These are phyloP conservation scores for Xestoiulus laeticollis DNA, from an alignment of 2,888 invertebrate genomes.

Conservation along the genomic window DNA sequence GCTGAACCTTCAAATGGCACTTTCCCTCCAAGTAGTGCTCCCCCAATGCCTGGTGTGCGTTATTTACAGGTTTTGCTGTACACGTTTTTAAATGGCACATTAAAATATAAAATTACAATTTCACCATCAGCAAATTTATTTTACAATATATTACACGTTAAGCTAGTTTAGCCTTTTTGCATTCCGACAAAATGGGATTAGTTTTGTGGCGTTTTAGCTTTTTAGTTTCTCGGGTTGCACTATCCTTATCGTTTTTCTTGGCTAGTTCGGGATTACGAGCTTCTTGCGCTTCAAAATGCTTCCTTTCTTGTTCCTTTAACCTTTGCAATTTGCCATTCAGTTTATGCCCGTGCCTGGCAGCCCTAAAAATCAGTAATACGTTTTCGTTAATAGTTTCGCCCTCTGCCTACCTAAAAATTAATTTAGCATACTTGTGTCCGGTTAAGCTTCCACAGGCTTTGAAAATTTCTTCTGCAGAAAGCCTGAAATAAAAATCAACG, in stretches of 20 bases:
- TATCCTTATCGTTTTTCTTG: neutral
- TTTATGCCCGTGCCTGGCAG: slow-evolving; percentile 1
- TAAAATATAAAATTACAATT: neutral
- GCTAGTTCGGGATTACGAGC: neutral
- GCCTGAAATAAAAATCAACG: neutral
- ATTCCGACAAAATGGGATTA: neutral
- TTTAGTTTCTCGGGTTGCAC: neutral
- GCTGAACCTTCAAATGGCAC: no score
- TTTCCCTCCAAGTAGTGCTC: no score
- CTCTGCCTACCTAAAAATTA: neutral
- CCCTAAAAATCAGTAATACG: neutral
- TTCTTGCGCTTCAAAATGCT: neutral
- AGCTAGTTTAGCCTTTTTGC: slow-evolving; percentile 13
- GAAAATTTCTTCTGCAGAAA: slow-evolving; percentile 8
- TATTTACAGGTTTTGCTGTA: no score
- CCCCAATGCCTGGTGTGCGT: no score
- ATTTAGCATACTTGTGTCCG: neutral
- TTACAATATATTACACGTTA: neutral
- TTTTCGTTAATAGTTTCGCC: neutral
- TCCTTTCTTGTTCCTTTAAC: slow-evolving; percentile 12
- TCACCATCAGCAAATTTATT: neutral
- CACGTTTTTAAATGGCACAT: neutral
- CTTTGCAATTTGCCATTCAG: slow-evolving; percentile 38
- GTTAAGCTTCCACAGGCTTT: slow-evolving; percentile 30
- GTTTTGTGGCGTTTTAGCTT: neutral